Percentiles rank a stretch among this genome's conserved stretches.
Conservation (phyloP, 2,113 vertebrate genomes). For the Ammospiza nelsoni region DNA sequence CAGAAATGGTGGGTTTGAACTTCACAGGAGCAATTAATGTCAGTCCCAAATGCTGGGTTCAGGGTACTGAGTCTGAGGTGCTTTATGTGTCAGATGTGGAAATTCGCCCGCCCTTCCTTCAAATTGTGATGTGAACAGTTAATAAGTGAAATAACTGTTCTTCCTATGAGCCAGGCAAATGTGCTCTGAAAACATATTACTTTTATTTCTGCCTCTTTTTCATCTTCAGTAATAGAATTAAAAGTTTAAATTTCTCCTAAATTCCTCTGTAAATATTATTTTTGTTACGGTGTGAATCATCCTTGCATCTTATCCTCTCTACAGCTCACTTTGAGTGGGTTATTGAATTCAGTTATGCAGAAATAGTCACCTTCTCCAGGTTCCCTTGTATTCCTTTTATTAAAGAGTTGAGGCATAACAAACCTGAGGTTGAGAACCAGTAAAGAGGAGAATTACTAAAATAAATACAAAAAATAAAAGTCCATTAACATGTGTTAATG, state of each 20-base stretch:
- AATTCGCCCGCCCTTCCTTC: neutral
- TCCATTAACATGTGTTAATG: accelerated
- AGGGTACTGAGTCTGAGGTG: neutral
- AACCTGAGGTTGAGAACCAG: neutral
- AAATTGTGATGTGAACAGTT: neutral
- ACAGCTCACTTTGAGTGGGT: neutral
- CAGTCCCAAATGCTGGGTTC: neutral
- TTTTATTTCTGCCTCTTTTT: neutral
- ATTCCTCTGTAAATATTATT: neutral
- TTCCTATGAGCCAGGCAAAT: neutral
- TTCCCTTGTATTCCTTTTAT: neutral
- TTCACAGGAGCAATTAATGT: neutral
- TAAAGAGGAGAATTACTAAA: neutral
- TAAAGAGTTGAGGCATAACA: neutral
- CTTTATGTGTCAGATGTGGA: neutral
- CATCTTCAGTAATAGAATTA: neutral
- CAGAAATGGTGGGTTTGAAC: neutral
- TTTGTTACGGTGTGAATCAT: neutral
- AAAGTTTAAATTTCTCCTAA: neutral
- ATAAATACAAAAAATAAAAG: neutral
- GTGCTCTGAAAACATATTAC: neutral
- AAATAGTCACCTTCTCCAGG: neutral
- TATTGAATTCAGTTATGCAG: neutral
- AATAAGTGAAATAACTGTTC: neutral
- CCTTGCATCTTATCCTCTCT: neutral